These are phyloP conservation scores for Zosterops hypoxanthus DNA, from an alignment of 2,113 vertebrate genomes.

Conservation along the genomic window DNA sequence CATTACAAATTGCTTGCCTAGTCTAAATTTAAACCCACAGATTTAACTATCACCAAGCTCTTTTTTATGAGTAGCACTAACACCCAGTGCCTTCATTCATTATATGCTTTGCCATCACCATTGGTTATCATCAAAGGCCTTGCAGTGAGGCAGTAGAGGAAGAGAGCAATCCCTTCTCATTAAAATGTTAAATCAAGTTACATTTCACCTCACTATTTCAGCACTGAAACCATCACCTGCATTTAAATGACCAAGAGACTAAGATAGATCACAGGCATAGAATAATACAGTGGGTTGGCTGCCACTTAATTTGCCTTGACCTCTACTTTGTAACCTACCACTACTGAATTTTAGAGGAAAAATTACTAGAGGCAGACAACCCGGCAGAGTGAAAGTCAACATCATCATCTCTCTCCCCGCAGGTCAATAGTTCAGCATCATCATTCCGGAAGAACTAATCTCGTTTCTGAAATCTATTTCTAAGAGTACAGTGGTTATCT, in stretches of 20 bases:
- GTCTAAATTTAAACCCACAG: conserved; percentile 38
- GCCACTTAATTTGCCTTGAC: not conserved
- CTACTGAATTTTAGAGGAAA: conserved; percentile 28
- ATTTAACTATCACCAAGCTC: not conserved
- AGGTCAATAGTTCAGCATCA: conserved; percentile 54
- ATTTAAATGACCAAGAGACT: conserved; percentile 1
- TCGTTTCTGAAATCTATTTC: conserved; percentile 28
- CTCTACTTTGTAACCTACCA: conserved; percentile 25
- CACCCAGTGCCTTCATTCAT: conserved; percentile 27
- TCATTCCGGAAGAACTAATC: conserved; percentile 17
- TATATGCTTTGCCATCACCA: conserved; percentile 13
- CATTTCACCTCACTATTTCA: conserved; percentile 20
- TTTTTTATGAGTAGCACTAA: not conserved
- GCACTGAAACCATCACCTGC: not conserved
- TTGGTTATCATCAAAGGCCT: conserved; percentile 33
- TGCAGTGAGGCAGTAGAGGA: not conserved
- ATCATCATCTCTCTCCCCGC: not conserved
- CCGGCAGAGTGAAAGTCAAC: conserved; percentile 22
- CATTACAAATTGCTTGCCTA: not conserved
- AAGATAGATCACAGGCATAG: conserved; percentile 12
- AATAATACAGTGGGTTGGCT: conserved; percentile 30
- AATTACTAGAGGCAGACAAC: not conserved
- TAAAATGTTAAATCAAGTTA: conserved; percentile 52
- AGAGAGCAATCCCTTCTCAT: conserved; percentile 26
- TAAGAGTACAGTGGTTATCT: conserved; percentile 8